Evolutionary conservation across 2,888 invertebrate genomes (phyloP), one percentile per base, ranked within the genome.

Genomic region (Drosophila robusta): DNA sequence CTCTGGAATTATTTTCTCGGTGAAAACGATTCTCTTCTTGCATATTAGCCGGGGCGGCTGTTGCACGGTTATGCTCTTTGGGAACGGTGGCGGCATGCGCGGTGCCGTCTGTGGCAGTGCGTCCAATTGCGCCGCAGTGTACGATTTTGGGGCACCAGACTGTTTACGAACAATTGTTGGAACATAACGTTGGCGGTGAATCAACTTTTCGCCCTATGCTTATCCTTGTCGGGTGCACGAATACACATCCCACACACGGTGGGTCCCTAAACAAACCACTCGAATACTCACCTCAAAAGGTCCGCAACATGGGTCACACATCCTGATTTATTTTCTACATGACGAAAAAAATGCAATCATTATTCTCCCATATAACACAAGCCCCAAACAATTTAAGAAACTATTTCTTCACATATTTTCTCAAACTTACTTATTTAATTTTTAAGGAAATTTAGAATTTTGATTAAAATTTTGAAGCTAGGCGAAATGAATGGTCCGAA

Each of bases 251-350:
- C 12, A 3, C 22, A 3, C 22, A 22, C 3, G 22, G 22, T 22
- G 22, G 22, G 22, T 22, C 22, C 22, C 9, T 3, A 9, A 29
- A 2, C 11, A 6, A 12, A 3, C 7, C 34, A 12, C 9, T 1
- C 7, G 9, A 3, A n/a, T n/a, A 87, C 89, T 89, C 73, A 91
- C 91, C 90, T 91, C 91, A 62, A 90, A 90, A 45, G 92, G 91
- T 79, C 90, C 91, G 67, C 91, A 87, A 57, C 91, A 91, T 16
- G 91, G 91, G 75, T 90, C 91, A 63, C 90, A 90, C 90, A 90
- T 90, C 79, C 63, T 74, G 52, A 57, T 60, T 52, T 52, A 62
- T 41, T 42, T 69, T 78, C 84, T 87, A 41, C 54, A 75, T 55
- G 6, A 16, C 9, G 3, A 9, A 29, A 29, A 9, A 29, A 29